phyloP scores from a whole-genome alignment of 2,797 vertebrate genomes.

The Miichthys miiuy region DNA sequence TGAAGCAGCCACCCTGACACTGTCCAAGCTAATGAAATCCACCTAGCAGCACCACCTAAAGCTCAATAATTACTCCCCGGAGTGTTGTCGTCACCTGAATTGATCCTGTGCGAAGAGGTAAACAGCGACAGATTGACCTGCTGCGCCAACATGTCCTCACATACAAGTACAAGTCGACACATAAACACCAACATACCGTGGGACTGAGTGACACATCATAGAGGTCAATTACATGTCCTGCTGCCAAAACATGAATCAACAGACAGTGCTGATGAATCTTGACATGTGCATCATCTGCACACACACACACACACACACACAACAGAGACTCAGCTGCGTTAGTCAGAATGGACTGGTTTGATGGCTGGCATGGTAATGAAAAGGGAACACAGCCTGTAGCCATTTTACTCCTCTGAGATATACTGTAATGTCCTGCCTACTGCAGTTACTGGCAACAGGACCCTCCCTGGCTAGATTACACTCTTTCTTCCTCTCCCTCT shows the following conservation, averaged over 20 bases:
- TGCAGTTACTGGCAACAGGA: slow-evolving; percentile 54
- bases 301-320: not conserved
- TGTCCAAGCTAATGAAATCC: not conserved
- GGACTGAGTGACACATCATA: slow-evolving; percentile 42
- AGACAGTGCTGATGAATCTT: slow-evolving; percentile 50
- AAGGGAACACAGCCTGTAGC: slow-evolving; percentile 69
- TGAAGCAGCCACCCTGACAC: not conserved
- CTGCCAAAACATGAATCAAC: slow-evolving; percentile 68
- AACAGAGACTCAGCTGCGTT: slow-evolving; percentile 40
- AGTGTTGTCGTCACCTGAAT: not conserved
- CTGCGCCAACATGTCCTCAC: not conserved
- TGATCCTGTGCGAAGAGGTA: not conserved
- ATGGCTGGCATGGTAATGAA: slow-evolving; percentile 43
- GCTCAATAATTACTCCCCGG: not conserved
- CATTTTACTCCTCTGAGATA: slow-evolving; percentile 62
- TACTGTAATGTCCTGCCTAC: slow-evolving; percentile 59
- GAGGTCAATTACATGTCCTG: slow-evolving; percentile 74
- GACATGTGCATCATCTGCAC: slow-evolving; percentile 66
- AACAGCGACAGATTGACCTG: slow-evolving; percentile 29
- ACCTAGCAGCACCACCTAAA: not conserved
- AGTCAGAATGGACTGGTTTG: slow-evolving; percentile 45
- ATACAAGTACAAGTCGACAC: slow-evolving; percentile 12
- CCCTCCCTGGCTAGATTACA: slow-evolving; percentile 48
- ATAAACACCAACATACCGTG: slow-evolving; percentile 7
- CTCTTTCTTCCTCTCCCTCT: slow-evolving; percentile 25